A percentile compares a stretch with the other conserved stretches of the same genome.
These are phyloP conservation scores for Erebia epiphron DNA, from an alignment of 2,888 invertebrate species.

Conservation along the genomic window DNA sequence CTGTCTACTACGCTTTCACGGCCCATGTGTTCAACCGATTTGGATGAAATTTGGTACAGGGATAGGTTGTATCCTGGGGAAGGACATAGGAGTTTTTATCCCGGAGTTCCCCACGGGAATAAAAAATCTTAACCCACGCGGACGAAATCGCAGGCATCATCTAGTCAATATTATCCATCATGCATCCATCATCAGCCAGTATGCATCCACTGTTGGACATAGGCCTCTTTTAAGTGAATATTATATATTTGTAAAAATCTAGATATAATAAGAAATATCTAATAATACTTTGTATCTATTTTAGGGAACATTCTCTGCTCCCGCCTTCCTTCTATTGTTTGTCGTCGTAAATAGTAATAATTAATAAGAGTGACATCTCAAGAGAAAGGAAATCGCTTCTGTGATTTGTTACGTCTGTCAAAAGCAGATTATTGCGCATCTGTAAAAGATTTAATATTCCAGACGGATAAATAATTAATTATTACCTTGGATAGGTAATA, in stretches of 20 bases:
- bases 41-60: too few species aligned
- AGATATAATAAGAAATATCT: neutral
- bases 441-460: conserved; percentile 13
- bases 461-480: neutral
- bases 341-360: conserved; percentile 23
- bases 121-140: too few species aligned
- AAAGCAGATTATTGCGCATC: conserved; percentile 27
- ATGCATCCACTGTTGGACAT: too few species aligned
- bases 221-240: too few species aligned
- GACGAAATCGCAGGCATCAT: too few species aligned
- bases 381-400: conserved; percentile 28
- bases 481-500: neutral
- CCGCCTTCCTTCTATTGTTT: neutral
- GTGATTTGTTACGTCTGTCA: conserved; percentile 36
- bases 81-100: too few species aligned
- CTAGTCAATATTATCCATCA: too few species aligned
- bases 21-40: too few species aligned
- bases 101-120: too few species aligned
- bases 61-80: too few species aligned
- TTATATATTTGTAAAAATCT: neutral
- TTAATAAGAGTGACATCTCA: conserved; percentile 36
- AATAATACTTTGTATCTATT: neutral
- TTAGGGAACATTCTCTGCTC: neutral
- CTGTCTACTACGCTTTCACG: too few species aligned
- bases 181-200: too few species aligned